phyloP scores from a whole-genome alignment of 2,797 vertebrate genomes.

The Fundulus diaphanus region DNA sequence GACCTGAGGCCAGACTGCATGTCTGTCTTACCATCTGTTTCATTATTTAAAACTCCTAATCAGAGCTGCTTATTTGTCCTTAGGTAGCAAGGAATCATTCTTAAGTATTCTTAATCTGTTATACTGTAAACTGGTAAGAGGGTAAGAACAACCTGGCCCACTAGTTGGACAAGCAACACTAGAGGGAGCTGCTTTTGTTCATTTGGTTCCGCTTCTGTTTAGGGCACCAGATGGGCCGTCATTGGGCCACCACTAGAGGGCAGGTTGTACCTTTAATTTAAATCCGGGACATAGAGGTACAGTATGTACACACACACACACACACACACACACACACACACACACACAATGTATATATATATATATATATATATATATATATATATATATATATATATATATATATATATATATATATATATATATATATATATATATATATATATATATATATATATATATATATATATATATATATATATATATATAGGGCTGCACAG shows the following conservation, averaged over 20 bases:
- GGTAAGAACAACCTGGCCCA: background rate
- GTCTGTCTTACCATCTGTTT: slow-evolving; percentile 45
- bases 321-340: no score
- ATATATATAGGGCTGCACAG: no score
- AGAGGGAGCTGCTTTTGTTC: background rate
- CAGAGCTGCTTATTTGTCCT: slow-evolving; percentile 17
- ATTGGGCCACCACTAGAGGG: slow-evolving; percentile 42
- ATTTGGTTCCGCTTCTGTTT: background rate
- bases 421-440: no score
- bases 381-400: no score
- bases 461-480: no score
- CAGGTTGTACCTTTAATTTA: background rate
- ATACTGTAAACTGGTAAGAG: background rate
- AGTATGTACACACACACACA: no score
- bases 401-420: no score
- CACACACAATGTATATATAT: no score
- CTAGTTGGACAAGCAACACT: background rate
- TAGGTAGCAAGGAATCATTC: slow-evolving; percentile 13
- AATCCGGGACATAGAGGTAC: no score
- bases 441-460: no score
- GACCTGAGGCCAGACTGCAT: slow-evolving; percentile 25
- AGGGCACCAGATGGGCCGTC: background rate
- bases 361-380: no score
- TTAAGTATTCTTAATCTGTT: slow-evolving; percentile 3
- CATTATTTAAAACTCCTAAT: slow-evolving; percentile 14